Evolutionary conservation across 1,140 invertebrate genomes (phyloP), one percentile per base, ranked within the genome.

Genomic region (Oreohelix idahoensis): DNA sequence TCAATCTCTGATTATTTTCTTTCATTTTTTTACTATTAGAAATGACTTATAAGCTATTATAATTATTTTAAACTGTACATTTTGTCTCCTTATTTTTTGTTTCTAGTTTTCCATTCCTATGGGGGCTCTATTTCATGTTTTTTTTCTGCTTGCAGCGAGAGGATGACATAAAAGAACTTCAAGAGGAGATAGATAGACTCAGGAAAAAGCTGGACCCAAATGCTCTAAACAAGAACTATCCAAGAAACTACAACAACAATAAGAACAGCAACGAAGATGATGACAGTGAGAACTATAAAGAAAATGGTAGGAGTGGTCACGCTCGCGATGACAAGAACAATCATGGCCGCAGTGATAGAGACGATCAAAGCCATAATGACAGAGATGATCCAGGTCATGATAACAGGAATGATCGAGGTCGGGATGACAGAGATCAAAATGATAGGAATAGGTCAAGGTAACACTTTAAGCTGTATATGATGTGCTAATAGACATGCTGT

Each of bases 121-220:
- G n/a, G n/a, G n/a, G n/a, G n/a, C n/a, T n/a, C n/a, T 74, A 10
- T n/a, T n/a, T n/a, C n/a, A n/a, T n/a, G n/a, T n/a, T n/a, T n/a
- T 45, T 13, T 29, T 20, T 76, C 17, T 49, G 17, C 5, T 29
- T 53, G 5, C 75, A 77, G 75, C 15, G 75, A 35, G 32, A 45
- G 32, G 49, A 53, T 77, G 75, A 77, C 20, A 35, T 77, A 2
- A 53, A 77, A 51, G 49, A 77, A 77, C 42, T 77, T 23, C 75
- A 77, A 36, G 75, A 77, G 1, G 75, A 77, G 11, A 32, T 77
- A 11, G 42, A 49, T 4, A 29, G 32, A 35, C 13, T 77, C 2
- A 49, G 49, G 13, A 49, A n/a, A 23, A 77, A 77, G 45, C 11
- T 77, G 36, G 75, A 53, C 26, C 49, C 71, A 10, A 73, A n/a